Evolutionary conservation across 2,797 vertebrate species (phyloP).

Genomic region (Lepilemur septentrionalis): DNA sequence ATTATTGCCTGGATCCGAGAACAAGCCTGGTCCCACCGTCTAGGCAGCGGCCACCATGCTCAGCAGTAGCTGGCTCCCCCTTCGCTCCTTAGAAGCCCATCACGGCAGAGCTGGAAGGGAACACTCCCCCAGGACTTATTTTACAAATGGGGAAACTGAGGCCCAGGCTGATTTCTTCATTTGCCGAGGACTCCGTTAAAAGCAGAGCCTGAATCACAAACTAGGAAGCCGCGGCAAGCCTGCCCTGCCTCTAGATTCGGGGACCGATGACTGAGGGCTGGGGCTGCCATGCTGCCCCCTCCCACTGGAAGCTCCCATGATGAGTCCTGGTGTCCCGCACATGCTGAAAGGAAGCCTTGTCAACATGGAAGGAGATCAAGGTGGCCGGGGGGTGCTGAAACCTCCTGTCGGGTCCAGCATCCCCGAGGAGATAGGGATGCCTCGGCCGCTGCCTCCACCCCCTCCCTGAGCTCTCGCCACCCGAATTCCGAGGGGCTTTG

Average conservation of each 20-base stretch:
- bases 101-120: background rate
- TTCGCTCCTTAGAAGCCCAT: background rate
- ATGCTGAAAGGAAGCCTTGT: conserved; percentile 81
- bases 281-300: background rate
- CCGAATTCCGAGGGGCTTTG: conserved; percentile 81
- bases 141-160: background rate
- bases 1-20: background rate
- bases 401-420: conserved; percentile 21
- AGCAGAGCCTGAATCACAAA: background rate
- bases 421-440: conserved; percentile 52
- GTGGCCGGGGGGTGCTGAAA: conserved; percentile 59
- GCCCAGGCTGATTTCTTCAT: background rate
- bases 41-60: background rate
- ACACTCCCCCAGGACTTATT: background rate
- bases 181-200: background rate
- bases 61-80: background rate
- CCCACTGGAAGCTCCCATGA: background rate
- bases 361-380: conserved; percentile 76
- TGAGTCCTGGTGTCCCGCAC: conserved; percentile 38
- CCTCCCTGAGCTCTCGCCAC: conserved; percentile 22
- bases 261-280: background rate
- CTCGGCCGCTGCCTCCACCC: conserved; percentile 29
- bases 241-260: background rate
- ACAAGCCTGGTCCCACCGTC: background rate
- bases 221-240: background rate